Evolutionary conservation across 2,888 invertebrate genomes (phyloP), one percentile per base, ranked within the genome.

Genomic region (Unio pictorum): DNA sequence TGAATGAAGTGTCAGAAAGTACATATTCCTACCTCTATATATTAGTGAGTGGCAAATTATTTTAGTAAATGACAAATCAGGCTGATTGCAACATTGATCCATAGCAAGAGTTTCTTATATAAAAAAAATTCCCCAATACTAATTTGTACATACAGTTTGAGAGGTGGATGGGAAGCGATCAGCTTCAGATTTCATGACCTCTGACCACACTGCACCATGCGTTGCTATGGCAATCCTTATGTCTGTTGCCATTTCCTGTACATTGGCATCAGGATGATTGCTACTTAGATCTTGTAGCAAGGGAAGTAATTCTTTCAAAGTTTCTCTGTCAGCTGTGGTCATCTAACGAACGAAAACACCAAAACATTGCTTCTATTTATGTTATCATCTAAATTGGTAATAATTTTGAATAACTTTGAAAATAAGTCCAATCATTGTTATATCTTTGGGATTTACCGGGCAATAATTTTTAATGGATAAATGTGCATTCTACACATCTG

Each of bases 221-320:
- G 89, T 89, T 75, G 88, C 88, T 79, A 89, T 86, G 70, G 88
- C 87, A 65, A 89, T 84, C 54, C 86, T 82, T 45, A 89, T 80
- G 74, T 89, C 86, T 56, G 84, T 77, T n/a, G 88, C 87, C 87
- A 89, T 86, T 75, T 87, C 85, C 70, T 82, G 80, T 34, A 89
- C 80, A 55, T 72, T 78, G 23, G 66, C 69, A 68, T 82, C 84
- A 62, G 76, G 76, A 67, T 88, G 84, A 58, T 78, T 67, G 7
- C 74, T 66, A 59, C 80, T 72, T 15, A 89, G 68, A 57, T 79
- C 72, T 61, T 86, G 78, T 45, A 89, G 75, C 45, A 88, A 73
- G 20, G 88, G 88, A n/a, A 86, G 73, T 57, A 88, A 78, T 60
- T 75, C 79, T 72, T 86, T 81, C 81, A 86, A 78, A 6, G 75